Evolutionary conservation across 1,140 invertebrate species (phyloP).

Genomic region (Pteromalus puparum): DNA sequence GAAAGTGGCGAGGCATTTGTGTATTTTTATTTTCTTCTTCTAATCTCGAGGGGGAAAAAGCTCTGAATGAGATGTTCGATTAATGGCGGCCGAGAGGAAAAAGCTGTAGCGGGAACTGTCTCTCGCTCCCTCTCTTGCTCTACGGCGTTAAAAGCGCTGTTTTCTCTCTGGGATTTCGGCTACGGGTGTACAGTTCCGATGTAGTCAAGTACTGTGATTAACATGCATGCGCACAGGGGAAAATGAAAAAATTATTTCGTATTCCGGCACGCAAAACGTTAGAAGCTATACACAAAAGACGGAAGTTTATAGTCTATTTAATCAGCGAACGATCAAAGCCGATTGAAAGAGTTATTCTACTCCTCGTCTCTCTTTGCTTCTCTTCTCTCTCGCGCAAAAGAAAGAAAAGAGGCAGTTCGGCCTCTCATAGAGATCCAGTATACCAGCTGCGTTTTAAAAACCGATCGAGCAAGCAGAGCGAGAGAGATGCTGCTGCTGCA

Average conservation of each 20-base stretch:
- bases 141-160: background rate
- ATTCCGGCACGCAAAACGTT: no score
- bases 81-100: background rate
- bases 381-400: background rate
- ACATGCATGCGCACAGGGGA: no score
- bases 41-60: conserved; percentile 11
- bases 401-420: background rate
- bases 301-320: conserved; percentile 41
- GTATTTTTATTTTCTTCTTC: conserved; percentile 7
- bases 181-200: conserved; percentile 58
- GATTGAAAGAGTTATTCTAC: conserved; percentile 48
- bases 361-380: conserved; percentile 15
- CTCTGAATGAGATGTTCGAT: conserved; percentile 35
- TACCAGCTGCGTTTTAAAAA: conserved; percentile 19
- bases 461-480: conserved; percentile 36
- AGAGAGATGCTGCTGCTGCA: background rate
- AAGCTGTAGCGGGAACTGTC: background rate
- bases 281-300: background rate
- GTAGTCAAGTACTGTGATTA: no score
- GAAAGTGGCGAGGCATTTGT: conserved; percentile 2
- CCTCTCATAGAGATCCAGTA: conserved; percentile 25
- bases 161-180: conserved; percentile 5
- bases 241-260: no score
- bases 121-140: background rate
- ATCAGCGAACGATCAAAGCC: conserved; percentile 37